phyloP scores from a whole-genome alignment of 2,113 vertebrate genomes.

The Pan paniscus region DNA sequence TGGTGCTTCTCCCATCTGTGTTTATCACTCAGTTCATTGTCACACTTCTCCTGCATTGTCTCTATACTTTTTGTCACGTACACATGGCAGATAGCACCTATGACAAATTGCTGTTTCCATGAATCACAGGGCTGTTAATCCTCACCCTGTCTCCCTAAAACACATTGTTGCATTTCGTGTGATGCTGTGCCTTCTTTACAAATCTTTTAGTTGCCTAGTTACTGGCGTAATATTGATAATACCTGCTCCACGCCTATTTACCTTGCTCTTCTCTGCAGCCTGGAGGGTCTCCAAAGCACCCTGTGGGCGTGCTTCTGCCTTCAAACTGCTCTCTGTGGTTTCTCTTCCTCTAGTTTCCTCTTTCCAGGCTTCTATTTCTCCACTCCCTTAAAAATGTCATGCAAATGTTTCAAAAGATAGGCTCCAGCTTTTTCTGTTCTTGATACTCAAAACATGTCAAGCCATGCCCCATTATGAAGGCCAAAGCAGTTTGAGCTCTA shows the following conservation, averaged over 20 bases:
- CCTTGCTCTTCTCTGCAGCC: neutral
- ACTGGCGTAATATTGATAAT: slow-evolving; percentile 78
- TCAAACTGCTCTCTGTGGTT: neutral
- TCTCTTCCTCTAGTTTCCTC: neutral
- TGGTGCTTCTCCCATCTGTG: neutral
- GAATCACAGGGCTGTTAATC: slow-evolving; percentile 66
- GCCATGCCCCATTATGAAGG: neutral
- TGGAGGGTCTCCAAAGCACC: neutral
- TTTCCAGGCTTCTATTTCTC: neutral
- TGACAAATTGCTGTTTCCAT: slow-evolving; percentile 53
- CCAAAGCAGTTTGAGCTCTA: neutral
- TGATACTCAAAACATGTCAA: neutral
- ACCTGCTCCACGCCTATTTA: slow-evolving; percentile 67
- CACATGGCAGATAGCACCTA: neutral
- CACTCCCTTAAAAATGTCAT: neutral
- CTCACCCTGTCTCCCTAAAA: slow-evolving; percentile 64
- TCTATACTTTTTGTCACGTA: neutral
- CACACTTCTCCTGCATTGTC: neutral
- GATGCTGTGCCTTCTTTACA: slow-evolving; percentile 70
- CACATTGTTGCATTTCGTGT: slow-evolving; percentile 48
- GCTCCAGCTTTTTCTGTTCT: neutral
- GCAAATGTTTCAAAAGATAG: neutral
- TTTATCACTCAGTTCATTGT: neutral
- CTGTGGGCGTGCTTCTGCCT: neutral
- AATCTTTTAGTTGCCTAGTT: slow-evolving; percentile 83